Evolutionary conservation across 37 sponge, comb jelly and placozoan genomes (phyloP).

Genomic region (Axinella damicornis): DNA sequence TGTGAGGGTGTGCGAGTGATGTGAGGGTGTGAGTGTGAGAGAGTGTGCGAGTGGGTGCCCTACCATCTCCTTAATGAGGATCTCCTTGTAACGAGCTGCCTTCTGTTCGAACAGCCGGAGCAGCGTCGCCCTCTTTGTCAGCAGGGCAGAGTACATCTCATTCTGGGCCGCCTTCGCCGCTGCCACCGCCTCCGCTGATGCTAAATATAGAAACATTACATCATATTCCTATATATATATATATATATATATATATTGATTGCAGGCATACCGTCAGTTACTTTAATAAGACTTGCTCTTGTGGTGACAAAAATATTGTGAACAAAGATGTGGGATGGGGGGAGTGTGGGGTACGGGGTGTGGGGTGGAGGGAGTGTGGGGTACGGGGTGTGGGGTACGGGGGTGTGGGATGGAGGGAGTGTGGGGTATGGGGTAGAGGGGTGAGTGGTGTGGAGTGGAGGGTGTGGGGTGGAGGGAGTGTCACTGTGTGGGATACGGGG

Average conservation of each 20-base stretch:
- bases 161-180: conserved; percentile 75
- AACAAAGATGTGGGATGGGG: neutral
- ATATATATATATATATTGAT: too few relatives aligned
- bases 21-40: neutral
- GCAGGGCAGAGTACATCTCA: conserved; percentile 62
- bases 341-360: neutral
- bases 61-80: conserved; percentile 82
- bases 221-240: too few relatives aligned
- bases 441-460: neutral
- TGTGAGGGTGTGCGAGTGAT: neutral
- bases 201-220: conserved; percentile 7
- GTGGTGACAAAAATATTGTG: too few relatives aligned
- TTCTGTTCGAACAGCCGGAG: conserved; percentile 56
- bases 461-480: neutral
- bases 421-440: too few relatives aligned
- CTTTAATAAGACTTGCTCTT: too few relatives aligned
- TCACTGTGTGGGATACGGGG: neutral
- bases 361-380: neutral
- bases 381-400: too few relatives aligned
- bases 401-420: too few relatives aligned
- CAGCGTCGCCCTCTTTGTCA: conserved; percentile 36
- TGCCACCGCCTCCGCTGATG: conserved; percentile 68
- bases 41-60: neutral
- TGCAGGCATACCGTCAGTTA: too few relatives aligned
- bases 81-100: conserved; percentile 63